Evolutionary conservation across 2,888 invertebrate genomes (phyloP), one percentile per base, ranked within the genome.

Genomic region (Yponomeuta sedellus): DNA sequence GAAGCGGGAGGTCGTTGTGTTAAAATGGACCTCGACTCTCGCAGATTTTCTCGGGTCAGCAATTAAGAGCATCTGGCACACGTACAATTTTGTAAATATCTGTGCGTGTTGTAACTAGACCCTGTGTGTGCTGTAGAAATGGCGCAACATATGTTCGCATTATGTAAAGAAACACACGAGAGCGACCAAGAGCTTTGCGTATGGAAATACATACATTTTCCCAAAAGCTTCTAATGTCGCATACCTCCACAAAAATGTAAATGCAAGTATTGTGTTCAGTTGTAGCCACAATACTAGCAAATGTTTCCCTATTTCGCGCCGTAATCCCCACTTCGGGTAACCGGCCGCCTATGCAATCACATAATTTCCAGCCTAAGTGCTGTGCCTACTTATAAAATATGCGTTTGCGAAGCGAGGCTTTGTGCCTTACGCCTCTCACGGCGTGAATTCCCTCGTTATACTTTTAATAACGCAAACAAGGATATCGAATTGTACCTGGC

Each of bases 41-140:
- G 72, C 79, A 81, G 84, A 84, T 88, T 83, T 81, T 81, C 84
- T 81, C 77, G 85, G 87, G 81, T 85, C 84, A 83, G 86, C 86
- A 86, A 88, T 91, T 88, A 88, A 87, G 83, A 83, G 85, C 90
- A 89, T 88, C 86, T 88, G 89, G 77, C 82, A 81, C 86, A 79
- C 79, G 79, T 82, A 80, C 80, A 79, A 83, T 83, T 80, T 64
- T 19, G 78, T 80, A 77, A 83, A 79, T 78, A 77, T 71, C 73
- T 68, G 71, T 73, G 73, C 72, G 75, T 76, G 74, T 78, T 81
- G 12, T 59, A 59, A 12, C 20, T 65, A 57, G 34, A 61, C 61
- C 22, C 25, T n/a, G 25, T 61, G n/a, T 25, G 25, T 22, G 12
- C 10, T 59, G 22, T 59, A 59, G 20, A 25, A 22, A 19, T 20